Conservation (phyloP, 2,888 invertebrate species). For the Drosophila stalkeri region DNA sequence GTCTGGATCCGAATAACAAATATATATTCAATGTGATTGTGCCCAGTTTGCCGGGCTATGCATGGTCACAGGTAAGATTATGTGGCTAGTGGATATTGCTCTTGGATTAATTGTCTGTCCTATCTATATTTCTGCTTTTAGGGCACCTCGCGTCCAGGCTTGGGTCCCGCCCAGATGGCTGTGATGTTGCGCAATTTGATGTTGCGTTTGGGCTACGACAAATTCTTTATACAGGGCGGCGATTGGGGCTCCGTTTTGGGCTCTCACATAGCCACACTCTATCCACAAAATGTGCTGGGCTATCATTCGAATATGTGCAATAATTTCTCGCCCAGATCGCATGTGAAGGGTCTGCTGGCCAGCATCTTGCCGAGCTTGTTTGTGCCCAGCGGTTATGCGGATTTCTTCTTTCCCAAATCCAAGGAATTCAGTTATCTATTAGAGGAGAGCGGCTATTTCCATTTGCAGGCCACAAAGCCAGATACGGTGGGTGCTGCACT, state of each 20-base stretch:
- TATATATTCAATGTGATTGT: conserved; percentile 88
- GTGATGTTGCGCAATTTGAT: conserved; percentile 89
- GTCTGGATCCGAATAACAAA: conserved; percentile 85
- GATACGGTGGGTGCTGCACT: conserved; percentile 90
- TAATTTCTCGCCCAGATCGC: conserved; percentile 75
- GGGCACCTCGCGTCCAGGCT: conserved; percentile 83
- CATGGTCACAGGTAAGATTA: conserved; percentile 83
- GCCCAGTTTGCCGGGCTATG: conserved; percentile 86
- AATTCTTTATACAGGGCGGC: conserved; percentile 91
- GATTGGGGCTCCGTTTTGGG: conserved; percentile 92
- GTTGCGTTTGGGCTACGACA: conserved; percentile 88
- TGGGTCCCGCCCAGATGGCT: conserved; percentile 86
- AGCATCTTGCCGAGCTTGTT: conserved; percentile 87
- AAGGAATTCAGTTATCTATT: conserved; percentile 71
- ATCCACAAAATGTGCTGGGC: conserved; percentile 87
- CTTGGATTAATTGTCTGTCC: neutral
- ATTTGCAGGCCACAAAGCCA: conserved; percentile 94
- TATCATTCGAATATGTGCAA: conserved; percentile 88
- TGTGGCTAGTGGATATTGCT: neutral
- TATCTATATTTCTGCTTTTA: conserved; percentile 57
- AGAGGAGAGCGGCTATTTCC: conserved; percentile 88
- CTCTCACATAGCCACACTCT: conserved; percentile 88
- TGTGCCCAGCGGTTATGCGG: conserved; percentile 86
- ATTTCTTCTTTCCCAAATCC: conserved; percentile 86
- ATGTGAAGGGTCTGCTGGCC: conserved; percentile 85